Base-by-base conservation (phyloP, 2,113 vertebrate species). In the Poeciliopsis occidentalis region DNA sequence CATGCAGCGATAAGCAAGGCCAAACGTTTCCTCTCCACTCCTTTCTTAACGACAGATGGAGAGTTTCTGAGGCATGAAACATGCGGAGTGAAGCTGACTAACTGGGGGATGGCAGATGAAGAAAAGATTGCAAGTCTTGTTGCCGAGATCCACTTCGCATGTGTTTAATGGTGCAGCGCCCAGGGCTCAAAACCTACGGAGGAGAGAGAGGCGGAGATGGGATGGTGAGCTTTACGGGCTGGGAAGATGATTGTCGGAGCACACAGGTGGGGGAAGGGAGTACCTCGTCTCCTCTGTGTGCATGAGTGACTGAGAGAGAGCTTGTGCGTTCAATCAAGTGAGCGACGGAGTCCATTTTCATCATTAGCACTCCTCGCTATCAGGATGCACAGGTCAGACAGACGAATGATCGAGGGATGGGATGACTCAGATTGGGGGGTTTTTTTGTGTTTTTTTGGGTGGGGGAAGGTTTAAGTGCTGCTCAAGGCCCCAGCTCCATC, bases 401-500 rank as follows among this genome's bases (percentile, higher is more conserved):
- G 89, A 89, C 87, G 88, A 86, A 93, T 86, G 87, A 90, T 89
- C 76, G 64, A 54, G 51, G 57, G 80, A 79, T 78, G 80, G 81
- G 82, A 81, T 90, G 87, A 90, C 82, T 92, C 89, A 88, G 76
- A 87, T 75, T 79, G 87, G 29, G 27, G 27, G 29, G 31, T 7
- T 84, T 37, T 37, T 34, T 34, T 34, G 32, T 34, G 8, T 34
- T 37, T 37, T 37, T 11, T 11, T 37, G 34, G 34, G 34, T 11
- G 34, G 34, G 79, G 67, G 86, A 75, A 2, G 81, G 84, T 81
- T 26, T 27, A 76, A 85, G 80, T 85, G 84, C 10, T 37, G 75
- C 73, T 32, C 80, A 37, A n/a, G 70, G 75, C 73, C 37, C 80
- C 41, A n/a, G 70, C 71, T 72, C 71, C 87, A 80, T 34, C 32